Conservation (phyloP, 2,113 vertebrate species). For the Clarias macrocephalus region DNA sequence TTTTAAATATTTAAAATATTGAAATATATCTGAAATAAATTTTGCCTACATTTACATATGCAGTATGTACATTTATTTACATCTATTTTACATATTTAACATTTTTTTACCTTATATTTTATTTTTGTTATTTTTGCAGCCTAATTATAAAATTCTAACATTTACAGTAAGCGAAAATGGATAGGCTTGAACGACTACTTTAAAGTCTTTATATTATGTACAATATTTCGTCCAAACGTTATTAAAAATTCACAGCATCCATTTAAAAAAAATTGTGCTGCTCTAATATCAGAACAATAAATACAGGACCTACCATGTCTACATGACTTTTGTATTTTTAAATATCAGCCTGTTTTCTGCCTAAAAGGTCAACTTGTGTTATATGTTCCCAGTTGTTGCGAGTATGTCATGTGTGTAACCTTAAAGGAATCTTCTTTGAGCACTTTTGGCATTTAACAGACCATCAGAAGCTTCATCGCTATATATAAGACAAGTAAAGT, state of each 20-base stretch:
- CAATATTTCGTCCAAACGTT: background rate
- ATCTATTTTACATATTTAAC: background rate
- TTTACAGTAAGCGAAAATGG: background rate
- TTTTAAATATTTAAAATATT: no score
- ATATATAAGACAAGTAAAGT: background rate
- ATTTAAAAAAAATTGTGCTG: background rate
- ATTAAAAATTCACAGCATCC: background rate
- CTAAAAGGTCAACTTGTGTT: background rate
- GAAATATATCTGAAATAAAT: no score
- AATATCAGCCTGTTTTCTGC: background rate
- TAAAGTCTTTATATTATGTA: background rate
- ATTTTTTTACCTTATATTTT: background rate
- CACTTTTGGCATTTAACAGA: background rate
- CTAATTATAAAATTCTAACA: background rate
- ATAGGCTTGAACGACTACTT: background rate
- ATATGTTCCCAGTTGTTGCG: background rate
- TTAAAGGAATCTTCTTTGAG: background rate
- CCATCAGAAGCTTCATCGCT: background rate
- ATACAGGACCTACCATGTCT: background rate
- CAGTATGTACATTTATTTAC: background rate
- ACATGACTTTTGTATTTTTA: background rate
- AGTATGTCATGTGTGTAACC: background rate
- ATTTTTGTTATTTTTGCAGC: background rate
- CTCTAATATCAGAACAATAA: background rate
- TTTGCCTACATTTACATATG: no score